These are phyloP conservation scores for Cancer borealis DNA, from an alignment of 2,888 invertebrate species.

Conservation along the genomic window DNA sequence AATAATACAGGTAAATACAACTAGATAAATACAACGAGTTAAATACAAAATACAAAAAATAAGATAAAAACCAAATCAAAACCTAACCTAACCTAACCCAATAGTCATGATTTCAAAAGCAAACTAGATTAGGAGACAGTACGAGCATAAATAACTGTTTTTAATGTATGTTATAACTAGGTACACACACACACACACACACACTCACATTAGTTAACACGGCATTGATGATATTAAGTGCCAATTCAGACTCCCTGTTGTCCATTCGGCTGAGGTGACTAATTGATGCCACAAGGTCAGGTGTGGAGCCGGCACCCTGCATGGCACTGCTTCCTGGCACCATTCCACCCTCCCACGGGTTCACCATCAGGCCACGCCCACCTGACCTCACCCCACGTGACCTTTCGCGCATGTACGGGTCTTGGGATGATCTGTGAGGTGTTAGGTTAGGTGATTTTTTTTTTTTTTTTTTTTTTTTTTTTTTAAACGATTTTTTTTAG, in stretches of 20 bases:
- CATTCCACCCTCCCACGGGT: slow-evolving; percentile 32
- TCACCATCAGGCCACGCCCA: not conserved
- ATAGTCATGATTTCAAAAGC: too few relatives aligned
- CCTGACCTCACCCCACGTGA: not conserved
- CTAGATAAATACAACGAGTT: too few relatives aligned
- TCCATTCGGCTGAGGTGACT: not conserved
- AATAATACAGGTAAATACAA: too few relatives aligned
- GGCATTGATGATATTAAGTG: not conserved
- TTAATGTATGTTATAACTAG: too few relatives aligned
- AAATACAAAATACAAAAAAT: too few relatives aligned
- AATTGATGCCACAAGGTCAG: not conserved
- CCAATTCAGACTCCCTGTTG: not conserved
- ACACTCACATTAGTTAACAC: not conserved
- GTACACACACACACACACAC: too few relatives aligned
- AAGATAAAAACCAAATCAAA: too few relatives aligned
- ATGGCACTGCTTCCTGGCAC: not conserved
- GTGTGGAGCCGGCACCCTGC: not conserved
- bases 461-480: not conserved
- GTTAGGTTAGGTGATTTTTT: not conserved
- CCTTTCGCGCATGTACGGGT: not conserved
- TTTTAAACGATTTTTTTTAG: too few relatives aligned
- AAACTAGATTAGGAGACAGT: too few relatives aligned
- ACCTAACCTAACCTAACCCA: too few relatives aligned
- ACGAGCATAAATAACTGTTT: too few relatives aligned
- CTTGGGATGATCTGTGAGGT: not conserved